Percentiles rank a stretch among this genome's conserved stretches.
Evolutionary conservation across 2,113 vertebrate genomes (phyloP).

Genomic region (Microtus richardsoni): DNA sequence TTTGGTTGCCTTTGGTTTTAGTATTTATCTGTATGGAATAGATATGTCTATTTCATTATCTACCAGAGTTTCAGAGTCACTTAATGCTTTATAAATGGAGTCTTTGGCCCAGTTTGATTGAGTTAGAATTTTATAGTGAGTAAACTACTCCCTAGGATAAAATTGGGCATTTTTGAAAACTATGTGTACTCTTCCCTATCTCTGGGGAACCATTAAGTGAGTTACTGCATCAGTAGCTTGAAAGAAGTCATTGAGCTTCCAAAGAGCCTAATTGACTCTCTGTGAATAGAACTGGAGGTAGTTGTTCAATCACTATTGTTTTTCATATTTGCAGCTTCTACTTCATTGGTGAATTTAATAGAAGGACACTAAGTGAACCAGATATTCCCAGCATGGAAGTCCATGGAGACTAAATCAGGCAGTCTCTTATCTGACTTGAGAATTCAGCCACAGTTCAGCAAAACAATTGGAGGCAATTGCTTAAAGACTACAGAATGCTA

Average conservation of each 20-base stretch:
- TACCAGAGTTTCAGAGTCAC: background rate
- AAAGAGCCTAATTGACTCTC: conserved; percentile 39
- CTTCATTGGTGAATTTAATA: conserved; percentile 41
- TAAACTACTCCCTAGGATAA: conserved; percentile 24
- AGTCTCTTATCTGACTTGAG: background rate
- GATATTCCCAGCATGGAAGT: conserved; percentile 4
- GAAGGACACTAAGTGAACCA: background rate
- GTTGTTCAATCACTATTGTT: conserved; percentile 39
- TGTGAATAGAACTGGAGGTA: background rate
- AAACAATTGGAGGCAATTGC: background rate
- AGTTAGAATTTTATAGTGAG: conserved; percentile 13
- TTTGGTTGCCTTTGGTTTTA: background rate
- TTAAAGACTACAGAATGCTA: conserved; percentile 9
- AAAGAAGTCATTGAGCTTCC: conserved; percentile 44
- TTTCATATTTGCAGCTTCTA: conserved; percentile 40
- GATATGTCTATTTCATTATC: background rate
- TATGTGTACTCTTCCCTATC: conserved; percentile 24
- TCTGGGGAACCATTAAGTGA: conserved; percentile 46
- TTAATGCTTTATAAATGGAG: conserved; percentile 44
- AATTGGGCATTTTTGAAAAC: background rate
- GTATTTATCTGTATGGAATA: background rate
- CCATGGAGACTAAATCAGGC: background rate
- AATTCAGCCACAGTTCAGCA: background rate
- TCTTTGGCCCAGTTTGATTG: conserved; percentile 38
- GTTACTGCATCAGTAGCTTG: conserved; percentile 2